Conservation (phyloP, 53 echinoderm and acorn worm species). For the Glandiceps talaboti region DNA sequence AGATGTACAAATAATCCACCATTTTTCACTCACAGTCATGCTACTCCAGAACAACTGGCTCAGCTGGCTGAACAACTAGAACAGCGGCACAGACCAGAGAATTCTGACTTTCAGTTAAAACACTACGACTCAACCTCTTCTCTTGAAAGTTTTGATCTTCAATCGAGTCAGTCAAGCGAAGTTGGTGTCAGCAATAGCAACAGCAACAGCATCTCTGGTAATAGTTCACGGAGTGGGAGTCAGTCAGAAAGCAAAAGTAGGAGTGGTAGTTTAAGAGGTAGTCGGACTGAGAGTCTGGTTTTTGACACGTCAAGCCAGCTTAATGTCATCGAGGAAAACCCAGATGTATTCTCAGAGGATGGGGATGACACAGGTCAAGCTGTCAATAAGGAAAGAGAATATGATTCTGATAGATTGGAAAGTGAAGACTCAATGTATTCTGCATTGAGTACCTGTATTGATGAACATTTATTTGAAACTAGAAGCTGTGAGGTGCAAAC, state of each 20-base stretch:
- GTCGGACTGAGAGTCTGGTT: not conserved
- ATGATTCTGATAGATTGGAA: not conserved
- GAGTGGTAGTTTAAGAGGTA: not conserved
- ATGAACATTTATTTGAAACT: not conserved
- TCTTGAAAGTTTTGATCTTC: not conserved
- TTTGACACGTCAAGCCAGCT: not conserved
- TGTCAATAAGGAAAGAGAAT: not conserved
- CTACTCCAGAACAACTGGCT: not conserved
- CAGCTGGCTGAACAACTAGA: not conserved
- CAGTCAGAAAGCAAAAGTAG: not conserved
- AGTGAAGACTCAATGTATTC: not conserved
- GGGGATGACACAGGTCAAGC: not conserved
- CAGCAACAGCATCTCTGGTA: not conserved
- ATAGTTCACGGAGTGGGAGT: too few relatives aligned
- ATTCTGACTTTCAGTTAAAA: not conserved
- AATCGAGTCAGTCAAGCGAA: not conserved
- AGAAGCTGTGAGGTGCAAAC: not conserved
- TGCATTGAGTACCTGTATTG: not conserved
- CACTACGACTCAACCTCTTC: not conserved
- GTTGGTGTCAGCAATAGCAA: too few relatives aligned
- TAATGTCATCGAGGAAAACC: not conserved
- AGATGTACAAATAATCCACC: too few relatives aligned
- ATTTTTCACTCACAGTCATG: not conserved
- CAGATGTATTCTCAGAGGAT: not conserved
- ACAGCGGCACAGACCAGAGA: not conserved